Evolutionary conservation across 1,140 invertebrate species (phyloP).

Genomic region (Aphelenchoides avenae): DNA sequence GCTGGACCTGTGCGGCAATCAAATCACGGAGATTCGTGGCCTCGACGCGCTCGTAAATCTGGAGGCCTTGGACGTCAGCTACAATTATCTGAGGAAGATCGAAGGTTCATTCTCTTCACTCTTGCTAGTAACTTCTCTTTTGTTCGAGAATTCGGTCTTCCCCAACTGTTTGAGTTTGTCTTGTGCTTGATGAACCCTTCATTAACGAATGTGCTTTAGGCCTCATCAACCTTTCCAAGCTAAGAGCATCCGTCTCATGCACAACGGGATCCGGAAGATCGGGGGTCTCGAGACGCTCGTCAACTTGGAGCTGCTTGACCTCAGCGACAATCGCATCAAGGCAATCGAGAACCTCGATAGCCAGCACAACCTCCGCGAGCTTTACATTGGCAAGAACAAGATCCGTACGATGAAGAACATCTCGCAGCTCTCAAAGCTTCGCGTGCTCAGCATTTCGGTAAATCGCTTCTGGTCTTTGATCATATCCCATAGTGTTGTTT

Average conservation of each 20-base stretch:
- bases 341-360: not conserved
- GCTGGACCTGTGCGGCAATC: conserved; percentile 9
- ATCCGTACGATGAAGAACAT: too few relatives aligned
- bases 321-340: not conserved
- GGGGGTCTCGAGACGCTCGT: not conserved
- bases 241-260: too few relatives aligned
- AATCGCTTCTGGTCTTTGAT: too few relatives aligned
- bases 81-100: not conserved
- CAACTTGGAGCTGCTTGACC: not conserved
- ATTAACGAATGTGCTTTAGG: too few relatives aligned
- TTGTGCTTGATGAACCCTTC: not conserved
- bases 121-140: not conserved
- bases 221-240: too few relatives aligned
- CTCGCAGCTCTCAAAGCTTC: too few relatives aligned
- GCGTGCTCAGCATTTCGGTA: too few relatives aligned
- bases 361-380: not conserved
- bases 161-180: not conserved
- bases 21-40: conserved; percentile 4
- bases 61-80: too few relatives aligned
- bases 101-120: not conserved
- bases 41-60: conserved; percentile 4
- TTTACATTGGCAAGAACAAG: not conserved
- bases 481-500: too few relatives aligned
- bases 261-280: not conserved
- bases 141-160: not conserved